Conservation (phyloP, 2,113 vertebrate species). For the Hippocampus barbouri region DNA sequence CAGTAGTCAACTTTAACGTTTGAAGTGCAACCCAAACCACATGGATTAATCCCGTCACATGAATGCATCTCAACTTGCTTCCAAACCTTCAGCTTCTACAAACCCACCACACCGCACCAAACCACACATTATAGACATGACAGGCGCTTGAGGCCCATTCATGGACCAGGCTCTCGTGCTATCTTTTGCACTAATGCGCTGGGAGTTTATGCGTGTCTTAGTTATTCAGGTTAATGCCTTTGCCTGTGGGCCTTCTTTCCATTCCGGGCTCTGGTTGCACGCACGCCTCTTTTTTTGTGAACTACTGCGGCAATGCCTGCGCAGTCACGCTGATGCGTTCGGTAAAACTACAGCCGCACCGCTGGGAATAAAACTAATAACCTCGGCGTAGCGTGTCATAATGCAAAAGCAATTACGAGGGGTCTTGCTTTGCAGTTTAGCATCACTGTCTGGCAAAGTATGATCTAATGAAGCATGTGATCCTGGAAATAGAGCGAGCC, state of each 20-base stretch:
- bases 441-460: not conserved
- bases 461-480: not conserved
- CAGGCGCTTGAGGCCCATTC: slow-evolving; percentile 11
- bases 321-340: slow-evolving; percentile 41
- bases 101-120: not conserved
- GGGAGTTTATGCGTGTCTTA: slow-evolving; percentile 47
- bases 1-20: not conserved
- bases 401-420: slow-evolving; percentile 6
- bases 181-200: slow-evolving; percentile 40
- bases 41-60: not conserved
- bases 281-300: slow-evolving; percentile 42
- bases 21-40: not conserved
- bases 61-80: not conserved
- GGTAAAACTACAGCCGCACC: slow-evolving; percentile 30
- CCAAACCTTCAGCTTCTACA: not conserved
- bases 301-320: slow-evolving; percentile 42
- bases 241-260: slow-evolving; percentile 53
- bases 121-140: not conserved
- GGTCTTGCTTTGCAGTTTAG: slow-evolving; percentile 12
- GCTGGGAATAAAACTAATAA: slow-evolving; percentile 34
- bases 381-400: slow-evolving; percentile 17
- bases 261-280: slow-evolving; percentile 44
- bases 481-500: not conserved
- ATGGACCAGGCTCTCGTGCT: slow-evolving; percentile 22
- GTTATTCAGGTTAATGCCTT: slow-evolving; percentile 68